phyloP scores from a whole-genome alignment of 2,888 invertebrate genomes.

The Eilema depressum region DNA sequence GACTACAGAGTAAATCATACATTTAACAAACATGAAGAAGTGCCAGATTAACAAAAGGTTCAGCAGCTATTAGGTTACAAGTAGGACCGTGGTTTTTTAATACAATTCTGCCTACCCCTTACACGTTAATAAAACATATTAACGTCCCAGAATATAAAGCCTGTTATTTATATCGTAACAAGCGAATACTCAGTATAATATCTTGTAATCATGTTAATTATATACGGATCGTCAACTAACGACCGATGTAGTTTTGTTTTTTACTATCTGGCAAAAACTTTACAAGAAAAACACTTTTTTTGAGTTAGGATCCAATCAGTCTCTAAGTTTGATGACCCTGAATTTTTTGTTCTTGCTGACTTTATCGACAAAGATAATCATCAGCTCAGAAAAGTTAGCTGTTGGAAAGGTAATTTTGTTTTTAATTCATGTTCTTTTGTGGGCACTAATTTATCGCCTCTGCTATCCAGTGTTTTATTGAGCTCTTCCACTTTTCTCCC shows the following conservation, averaged over 20 bases:
- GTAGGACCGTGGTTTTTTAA: no score
- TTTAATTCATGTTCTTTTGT: no score
- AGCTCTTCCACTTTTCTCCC: no score
- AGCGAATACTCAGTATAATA: neutral
- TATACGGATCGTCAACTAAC: neutral
- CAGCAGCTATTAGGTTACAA: no score
- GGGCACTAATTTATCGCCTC: no score
- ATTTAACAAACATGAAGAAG: no score
- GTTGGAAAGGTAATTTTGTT: no score
- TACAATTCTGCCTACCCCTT: no score
- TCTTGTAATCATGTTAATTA: neutral
- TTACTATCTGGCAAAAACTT: neutral
- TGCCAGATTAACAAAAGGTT: no score
- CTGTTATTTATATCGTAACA: neutral
- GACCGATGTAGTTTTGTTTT: neutral
- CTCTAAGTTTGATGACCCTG: constrained; percentile 9
- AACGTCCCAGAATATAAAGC: no score
- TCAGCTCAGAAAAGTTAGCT: neutral
- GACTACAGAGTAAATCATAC: no score
- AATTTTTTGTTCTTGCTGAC: neutral
- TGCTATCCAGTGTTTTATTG: no score
- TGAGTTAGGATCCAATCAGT: neutral
- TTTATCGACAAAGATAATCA: neutral
- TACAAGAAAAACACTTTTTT: neutral
- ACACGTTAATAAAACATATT: neutral